Percentiles rank a stretch among this genome's conserved stretches.
These are phyloP conservation scores for Tragelaphus strepsiceros DNA, from an alignment of 2,113 vertebrate genomes.

Conservation along the genomic window DNA sequence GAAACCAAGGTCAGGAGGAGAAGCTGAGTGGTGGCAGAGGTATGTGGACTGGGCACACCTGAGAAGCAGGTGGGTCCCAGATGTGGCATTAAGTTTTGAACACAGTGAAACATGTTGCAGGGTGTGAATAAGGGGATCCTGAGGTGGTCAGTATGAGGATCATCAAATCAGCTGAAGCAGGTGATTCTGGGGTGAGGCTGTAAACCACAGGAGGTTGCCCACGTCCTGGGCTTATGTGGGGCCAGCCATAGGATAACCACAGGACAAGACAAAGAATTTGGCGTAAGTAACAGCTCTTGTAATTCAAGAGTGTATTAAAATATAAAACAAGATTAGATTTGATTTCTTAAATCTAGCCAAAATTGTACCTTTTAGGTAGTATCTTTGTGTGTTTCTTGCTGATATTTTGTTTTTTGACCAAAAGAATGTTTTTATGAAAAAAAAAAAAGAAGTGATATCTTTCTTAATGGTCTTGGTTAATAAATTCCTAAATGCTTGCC, in stretches of 20 bases:
- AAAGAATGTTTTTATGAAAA: not conserved
- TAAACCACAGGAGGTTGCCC: not conserved
- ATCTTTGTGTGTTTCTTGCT: not conserved
- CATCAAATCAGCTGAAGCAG: not conserved
- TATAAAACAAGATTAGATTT: not conserved
- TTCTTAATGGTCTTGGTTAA: not conserved
- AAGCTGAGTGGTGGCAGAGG: not conserved
- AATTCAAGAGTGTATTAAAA: not conserved
- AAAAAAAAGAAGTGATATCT: not conserved
- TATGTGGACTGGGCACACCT: not conserved
- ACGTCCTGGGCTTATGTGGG: not conserved
- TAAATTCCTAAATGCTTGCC: not conserved
- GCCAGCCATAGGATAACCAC: not conserved
- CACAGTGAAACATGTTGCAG: not conserved
- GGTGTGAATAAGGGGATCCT: not conserved
- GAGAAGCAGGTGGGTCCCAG: not conserved
- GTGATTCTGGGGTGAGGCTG: not conserved
- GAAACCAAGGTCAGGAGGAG: not conserved
- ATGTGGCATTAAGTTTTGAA: not conserved
- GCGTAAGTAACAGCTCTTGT: not conserved
- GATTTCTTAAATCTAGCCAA: not conserved
- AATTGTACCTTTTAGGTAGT: not conserved
- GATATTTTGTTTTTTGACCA: not conserved
- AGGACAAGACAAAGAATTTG: not conserved
- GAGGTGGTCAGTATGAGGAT: not conserved